Conservation (phyloP, 2,797 vertebrate genomes). For the Cryptoblepharus egeriae region DNA sequence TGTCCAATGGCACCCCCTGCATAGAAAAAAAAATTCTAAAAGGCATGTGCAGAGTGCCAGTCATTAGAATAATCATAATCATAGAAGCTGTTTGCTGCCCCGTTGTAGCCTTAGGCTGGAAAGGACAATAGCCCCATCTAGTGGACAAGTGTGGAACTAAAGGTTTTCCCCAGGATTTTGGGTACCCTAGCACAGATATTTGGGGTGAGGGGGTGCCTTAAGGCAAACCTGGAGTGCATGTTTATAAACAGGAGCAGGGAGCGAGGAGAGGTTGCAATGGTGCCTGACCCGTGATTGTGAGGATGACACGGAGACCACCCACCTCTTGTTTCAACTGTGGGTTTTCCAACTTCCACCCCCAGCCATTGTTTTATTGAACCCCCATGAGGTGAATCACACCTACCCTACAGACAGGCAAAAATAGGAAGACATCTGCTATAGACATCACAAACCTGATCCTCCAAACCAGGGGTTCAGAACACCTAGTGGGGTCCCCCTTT, state of each 20-base stretch:
- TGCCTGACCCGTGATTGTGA: no score
- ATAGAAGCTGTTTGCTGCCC: no score
- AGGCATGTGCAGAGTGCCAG: neutral
- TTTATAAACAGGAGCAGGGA: neutral
- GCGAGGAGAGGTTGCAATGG: neutral
- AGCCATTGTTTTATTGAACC: neutral
- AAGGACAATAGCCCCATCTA: neutral
- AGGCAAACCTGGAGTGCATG: neutral
- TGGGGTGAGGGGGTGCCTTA: neutral
- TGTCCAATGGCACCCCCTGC: constrained; percentile 91
- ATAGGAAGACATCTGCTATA: neutral
- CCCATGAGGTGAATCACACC: no score
- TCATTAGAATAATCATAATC: no score
- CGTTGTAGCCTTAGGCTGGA: neutral
- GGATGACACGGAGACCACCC: neutral
- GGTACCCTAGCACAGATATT: neutral
- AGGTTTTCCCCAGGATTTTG: neutral
- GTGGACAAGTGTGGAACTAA: neutral
- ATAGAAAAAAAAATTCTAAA: neutral
- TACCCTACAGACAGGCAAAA: no score
- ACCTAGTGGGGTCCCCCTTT: neutral
- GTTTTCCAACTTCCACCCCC: no score
- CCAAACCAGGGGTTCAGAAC: neutral
- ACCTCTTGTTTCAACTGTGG: no score
- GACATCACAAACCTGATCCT: neutral